Evolutionary conservation across 2,888 invertebrate genomes (phyloP).

Genomic region (Ernsta delagoae): DNA sequence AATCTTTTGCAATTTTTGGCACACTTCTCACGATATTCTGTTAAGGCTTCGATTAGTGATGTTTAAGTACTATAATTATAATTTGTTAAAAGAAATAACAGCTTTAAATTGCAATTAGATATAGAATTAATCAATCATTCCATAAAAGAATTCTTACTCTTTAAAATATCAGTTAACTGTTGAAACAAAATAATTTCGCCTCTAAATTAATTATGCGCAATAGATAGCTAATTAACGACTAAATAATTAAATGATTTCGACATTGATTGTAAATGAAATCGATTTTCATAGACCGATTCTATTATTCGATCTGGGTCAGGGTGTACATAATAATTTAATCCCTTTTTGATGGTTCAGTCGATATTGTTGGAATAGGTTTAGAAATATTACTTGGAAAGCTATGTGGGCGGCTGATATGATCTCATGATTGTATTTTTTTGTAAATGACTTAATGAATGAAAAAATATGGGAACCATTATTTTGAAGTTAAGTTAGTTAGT

Average conservation of each 20-base stretch:
- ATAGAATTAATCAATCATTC: no score
- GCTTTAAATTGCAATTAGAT: no score
- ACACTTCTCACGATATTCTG: no score
- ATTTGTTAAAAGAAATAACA: no score
- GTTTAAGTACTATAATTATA: no score
- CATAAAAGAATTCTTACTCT: no score
- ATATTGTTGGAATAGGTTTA: constrained; percentile 1
- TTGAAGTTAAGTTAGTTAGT: background rate
- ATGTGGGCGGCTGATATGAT: background rate
- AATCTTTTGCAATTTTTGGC: no score
- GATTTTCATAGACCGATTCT: constrained; percentile 9
- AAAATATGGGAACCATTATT: background rate
- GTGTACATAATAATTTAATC: constrained; percentile 20
- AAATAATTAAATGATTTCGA: constrained; percentile 16
- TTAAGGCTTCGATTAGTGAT: no score
- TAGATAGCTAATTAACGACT: background rate
- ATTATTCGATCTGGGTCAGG: constrained; percentile 21
- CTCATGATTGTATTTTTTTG: background rate
- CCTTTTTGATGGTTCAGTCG: constrained; percentile 15
- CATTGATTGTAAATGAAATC: constrained; percentile 25
- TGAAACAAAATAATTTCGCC: background rate
- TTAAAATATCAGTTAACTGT: no score
- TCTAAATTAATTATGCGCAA: background rate
- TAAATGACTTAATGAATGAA: background rate
- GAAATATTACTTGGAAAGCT: background rate